Evolutionary conservation across 2,113 vertebrate genomes (phyloP).

Genomic region (Psilopogon haemacephalus): DNA sequence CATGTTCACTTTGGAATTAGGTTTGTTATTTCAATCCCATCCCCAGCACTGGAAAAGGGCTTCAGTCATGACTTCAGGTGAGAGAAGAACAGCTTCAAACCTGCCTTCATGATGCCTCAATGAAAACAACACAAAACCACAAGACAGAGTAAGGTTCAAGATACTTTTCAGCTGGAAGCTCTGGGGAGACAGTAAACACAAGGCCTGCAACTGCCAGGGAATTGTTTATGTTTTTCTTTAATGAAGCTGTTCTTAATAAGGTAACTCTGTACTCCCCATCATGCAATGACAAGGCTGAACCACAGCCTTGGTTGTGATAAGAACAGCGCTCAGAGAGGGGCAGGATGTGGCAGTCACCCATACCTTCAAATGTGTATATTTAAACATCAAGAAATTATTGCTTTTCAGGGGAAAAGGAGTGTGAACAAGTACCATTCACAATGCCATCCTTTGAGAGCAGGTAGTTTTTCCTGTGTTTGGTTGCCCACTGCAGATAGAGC

Average conservation of each 20-base stretch:
- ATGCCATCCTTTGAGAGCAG: neutral
- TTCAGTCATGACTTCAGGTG: neutral
- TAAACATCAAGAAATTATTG: neutral
- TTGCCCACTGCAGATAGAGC: neutral
- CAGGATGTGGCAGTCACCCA: neutral
- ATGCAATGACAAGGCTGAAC: neutral
- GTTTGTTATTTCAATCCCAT: neutral
- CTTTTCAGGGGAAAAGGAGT: neutral
- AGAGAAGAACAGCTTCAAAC: slow-evolving; percentile 31
- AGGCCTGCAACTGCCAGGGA: neutral
- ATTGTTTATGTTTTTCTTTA: slow-evolving; percentile 4
- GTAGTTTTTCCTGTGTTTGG: neutral
- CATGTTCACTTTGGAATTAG: neutral
- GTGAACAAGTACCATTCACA: neutral
- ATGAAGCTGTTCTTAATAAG: neutral
- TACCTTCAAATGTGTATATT: neutral
- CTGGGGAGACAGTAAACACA: slow-evolving; percentile 40
- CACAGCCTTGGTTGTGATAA: neutral
- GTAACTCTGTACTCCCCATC: neutral
- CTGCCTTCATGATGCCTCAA: slow-evolving; percentile 14
- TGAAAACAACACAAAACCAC: slow-evolving; percentile 36
- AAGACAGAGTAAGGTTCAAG: neutral
- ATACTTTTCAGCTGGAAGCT: slow-evolving; percentile 34
- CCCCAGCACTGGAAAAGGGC: neutral
- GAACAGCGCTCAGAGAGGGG: neutral